phyloP scores from a whole-genome alignment of 2,113 vertebrate genomes.

The Mugil cephalus region DNA sequence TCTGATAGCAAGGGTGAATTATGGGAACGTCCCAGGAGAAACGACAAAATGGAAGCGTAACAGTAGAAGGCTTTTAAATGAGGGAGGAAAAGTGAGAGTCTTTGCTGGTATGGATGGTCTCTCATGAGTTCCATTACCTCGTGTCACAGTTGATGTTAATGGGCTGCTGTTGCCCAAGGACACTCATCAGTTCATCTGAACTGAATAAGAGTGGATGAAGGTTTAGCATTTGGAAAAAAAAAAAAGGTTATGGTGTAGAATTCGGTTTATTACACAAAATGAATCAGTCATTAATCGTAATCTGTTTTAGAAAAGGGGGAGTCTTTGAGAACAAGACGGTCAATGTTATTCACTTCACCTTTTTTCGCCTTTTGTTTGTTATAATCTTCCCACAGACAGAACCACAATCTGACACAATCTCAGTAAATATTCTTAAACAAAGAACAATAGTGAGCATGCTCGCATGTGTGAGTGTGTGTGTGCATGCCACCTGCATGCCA shows the following conservation, averaged over 20 bases:
- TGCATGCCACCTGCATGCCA: too few relatives aligned
- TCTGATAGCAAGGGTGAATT: constrained; percentile 3
- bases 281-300: too few relatives aligned
- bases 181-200: neutral
- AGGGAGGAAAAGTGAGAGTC: neutral
- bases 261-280: neutral
- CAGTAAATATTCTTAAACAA: too few relatives aligned
- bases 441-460: too few relatives aligned
- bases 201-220: constrained; percentile 9
- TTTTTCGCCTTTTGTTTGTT: too few relatives aligned
- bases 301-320: too few relatives aligned
- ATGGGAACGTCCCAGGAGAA: neutral
- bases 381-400: too few relatives aligned
- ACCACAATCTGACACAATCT: too few relatives aligned
- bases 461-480: too few relatives aligned
- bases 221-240: neutral
- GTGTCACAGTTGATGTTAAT: neutral
- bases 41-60: neutral
- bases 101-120: neutral
- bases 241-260: neutral
- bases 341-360: too few relatives aligned
- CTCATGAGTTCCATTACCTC: neutral
- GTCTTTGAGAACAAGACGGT: too few relatives aligned
- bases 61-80: neutral
- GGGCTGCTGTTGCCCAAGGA: neutral